Conservation (phyloP, 2,797 vertebrate species). For the Xiphophorus birchmanni region DNA sequence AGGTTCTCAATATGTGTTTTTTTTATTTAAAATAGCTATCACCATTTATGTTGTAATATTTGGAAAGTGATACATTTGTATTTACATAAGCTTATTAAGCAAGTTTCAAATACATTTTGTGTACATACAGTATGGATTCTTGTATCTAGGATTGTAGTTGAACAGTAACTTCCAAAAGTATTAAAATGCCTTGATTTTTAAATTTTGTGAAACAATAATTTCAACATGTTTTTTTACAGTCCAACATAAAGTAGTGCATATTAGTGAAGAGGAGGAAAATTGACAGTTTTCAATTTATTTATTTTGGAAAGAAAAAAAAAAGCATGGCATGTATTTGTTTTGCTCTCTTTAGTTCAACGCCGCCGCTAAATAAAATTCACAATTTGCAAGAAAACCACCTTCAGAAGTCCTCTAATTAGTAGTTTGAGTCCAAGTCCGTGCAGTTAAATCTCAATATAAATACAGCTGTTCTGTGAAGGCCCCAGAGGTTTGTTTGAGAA, state of each 20-base stretch:
- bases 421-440: neutral
- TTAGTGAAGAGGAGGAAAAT: neutral
- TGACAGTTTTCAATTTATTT: neutral
- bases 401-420: neutral
- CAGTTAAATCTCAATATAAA: neutral
- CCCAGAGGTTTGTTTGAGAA: constrained; percentile 1
- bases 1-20: constrained; percentile 62
- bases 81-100: constrained; percentile 84
- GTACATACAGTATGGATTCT: constrained; percentile 64
- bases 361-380: neutral
- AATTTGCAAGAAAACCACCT: neutral
- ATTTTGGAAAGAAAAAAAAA: neutral
- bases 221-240: neutral
- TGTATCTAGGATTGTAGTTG: constrained; percentile 52
- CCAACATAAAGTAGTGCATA: neutral
- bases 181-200: constrained; percentile 1
- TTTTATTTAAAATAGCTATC: constrained; percentile 80
- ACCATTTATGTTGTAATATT: constrained; percentile 81
- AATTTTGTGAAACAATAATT: constrained; percentile 1
- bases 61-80: constrained; percentile 82
- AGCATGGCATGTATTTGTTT: neutral
- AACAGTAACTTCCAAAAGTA: constrained; percentile 3
- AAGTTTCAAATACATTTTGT: constrained; percentile 78
- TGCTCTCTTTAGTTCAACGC: neutral
- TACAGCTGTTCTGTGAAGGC: neutral